Conservation (phyloP, 2,888 invertebrate genomes). For the Melieria omissa region DNA sequence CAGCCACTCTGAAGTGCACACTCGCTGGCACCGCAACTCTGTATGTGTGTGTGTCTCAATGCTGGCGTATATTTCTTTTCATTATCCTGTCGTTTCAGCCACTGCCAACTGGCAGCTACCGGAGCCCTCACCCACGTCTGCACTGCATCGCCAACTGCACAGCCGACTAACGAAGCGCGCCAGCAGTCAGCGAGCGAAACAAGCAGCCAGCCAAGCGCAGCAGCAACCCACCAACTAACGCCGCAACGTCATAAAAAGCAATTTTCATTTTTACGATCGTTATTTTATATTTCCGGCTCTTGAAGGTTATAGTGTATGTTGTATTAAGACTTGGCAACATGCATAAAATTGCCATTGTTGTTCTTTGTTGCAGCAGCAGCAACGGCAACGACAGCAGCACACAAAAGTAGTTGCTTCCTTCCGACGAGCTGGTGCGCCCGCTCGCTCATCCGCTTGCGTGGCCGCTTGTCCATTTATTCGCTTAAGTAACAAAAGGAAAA, state of each 20-base stretch:
- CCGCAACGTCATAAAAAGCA: conserved; percentile 49
- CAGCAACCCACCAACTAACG: no score
- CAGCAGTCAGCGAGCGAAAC: no score
- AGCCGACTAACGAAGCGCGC: no score
- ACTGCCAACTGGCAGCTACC: no score
- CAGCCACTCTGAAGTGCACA: no score
- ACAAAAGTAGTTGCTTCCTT: conserved; percentile 29
- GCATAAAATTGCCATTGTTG: conserved; percentile 50
- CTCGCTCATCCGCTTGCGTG: background rate
- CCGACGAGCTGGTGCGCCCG: background rate
- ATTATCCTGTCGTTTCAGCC: no score
- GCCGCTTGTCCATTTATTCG: background rate
- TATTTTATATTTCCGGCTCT: conserved; percentile 54
- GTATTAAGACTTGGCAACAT: conserved; percentile 48
- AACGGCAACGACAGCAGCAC: background rate
- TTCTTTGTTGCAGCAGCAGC: conserved; percentile 27
- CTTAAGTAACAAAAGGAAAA: background rate
- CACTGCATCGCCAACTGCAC: no score
- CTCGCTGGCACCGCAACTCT: no score
- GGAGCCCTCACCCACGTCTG: no score
- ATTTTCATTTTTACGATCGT: conserved; percentile 51
- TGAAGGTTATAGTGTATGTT: conserved; percentile 45
- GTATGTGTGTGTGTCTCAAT: no score
- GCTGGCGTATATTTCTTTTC: no score
- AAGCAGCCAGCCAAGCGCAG: no score